Conservation (phyloP, 2,113 vertebrate species). For the Rhagologus leucostigma region DNA sequence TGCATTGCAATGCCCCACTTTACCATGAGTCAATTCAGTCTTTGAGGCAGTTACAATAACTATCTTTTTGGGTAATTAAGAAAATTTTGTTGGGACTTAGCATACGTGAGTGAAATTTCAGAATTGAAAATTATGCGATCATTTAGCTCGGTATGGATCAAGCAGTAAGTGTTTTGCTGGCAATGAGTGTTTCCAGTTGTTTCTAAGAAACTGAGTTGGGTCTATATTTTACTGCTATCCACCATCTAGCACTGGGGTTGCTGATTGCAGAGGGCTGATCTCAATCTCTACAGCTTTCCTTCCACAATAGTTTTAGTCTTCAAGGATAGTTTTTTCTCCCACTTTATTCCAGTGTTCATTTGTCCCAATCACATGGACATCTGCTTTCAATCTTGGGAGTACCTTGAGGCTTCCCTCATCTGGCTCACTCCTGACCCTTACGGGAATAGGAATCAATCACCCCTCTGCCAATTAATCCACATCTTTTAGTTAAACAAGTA, state of each 20-base stretch:
- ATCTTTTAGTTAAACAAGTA: neutral
- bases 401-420: neutral
- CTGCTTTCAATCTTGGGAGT: slow-evolving; percentile 39
- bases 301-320: neutral
- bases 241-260: neutral
- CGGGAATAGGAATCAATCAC: slow-evolving; percentile 1
- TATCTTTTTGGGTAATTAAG: neutral
- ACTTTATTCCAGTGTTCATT: neutral
- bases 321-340: neutral
- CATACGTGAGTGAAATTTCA: neutral
- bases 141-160: neutral
- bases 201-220: neutral
- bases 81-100: neutral
- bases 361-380: neutral
- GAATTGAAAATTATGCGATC: neutral
- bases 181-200: neutral
- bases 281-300: neutral
- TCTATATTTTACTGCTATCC: neutral
- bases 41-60: neutral
- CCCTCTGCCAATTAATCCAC: neutral
- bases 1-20: neutral
- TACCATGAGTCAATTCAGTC: neutral
- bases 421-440: neutral
- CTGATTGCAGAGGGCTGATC: neutral
- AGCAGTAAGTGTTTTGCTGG: neutral